These are phyloP conservation scores for Ephestia elutella DNA, from an alignment of 1,140 invertebrate species.

Conservation along the genomic window DNA sequence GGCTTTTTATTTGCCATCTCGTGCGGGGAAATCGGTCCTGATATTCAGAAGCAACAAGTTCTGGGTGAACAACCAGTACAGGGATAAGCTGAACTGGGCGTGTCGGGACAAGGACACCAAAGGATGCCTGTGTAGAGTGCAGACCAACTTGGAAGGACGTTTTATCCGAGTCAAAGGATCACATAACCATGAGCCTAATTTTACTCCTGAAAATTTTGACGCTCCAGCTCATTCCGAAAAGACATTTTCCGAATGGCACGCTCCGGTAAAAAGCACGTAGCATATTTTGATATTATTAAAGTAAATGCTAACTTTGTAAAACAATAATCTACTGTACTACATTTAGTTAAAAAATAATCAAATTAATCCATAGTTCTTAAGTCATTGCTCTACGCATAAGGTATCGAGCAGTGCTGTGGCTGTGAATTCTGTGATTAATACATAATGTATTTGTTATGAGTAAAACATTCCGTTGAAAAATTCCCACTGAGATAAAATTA, in stretches of 20 bases:
- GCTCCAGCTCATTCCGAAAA: slow-evolving; percentile 24
- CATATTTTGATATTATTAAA: background rate
- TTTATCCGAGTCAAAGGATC: slow-evolving; percentile 55
- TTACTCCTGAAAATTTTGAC: slow-evolving; percentile 52
- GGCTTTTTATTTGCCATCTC: slow-evolving; percentile 62
- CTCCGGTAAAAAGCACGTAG: slow-evolving; percentile 12
- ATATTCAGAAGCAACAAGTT: slow-evolving; percentile 66
- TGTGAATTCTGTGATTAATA: no score
- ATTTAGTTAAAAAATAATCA: no score
- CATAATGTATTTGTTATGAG: no score
- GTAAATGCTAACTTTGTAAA: no score
- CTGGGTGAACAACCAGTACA: slow-evolving; percentile 66
- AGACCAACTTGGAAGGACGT: slow-evolving; percentile 55
- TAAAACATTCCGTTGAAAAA: no score
- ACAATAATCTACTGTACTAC: no score
- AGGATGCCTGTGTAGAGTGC: slow-evolving; percentile 59
- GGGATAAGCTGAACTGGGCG: slow-evolving; percentile 64
- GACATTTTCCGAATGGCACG: slow-evolving; percentile 25
- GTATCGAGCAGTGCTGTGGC: no score
- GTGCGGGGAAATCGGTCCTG: slow-evolving; percentile 63
- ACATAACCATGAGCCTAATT: slow-evolving; percentile 60
- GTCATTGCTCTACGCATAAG: no score
- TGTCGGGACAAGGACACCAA: slow-evolving; percentile 61
- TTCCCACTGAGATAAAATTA: no score
- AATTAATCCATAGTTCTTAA: no score